Conservation (phyloP, 2,113 vertebrate genomes). For the Psittacula cyanocephala region DNA sequence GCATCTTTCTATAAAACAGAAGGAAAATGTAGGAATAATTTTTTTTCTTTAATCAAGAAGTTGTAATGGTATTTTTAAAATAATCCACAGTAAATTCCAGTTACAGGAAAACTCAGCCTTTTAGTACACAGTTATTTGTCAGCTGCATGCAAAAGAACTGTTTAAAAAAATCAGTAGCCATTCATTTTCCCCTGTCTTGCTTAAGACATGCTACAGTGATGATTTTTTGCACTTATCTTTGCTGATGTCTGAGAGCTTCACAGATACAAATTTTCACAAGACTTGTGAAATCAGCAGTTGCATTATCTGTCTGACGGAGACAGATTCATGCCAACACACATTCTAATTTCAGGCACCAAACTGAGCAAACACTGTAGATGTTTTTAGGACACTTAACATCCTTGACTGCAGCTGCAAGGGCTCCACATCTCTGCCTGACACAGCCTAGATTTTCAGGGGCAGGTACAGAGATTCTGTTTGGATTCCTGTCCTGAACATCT, state of each 20-base stretch:
- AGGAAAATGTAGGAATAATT: not conserved
- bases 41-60: not conserved
- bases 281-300: conserved; percentile 9
- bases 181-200: not conserved
- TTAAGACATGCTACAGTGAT: not conserved
- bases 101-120: not conserved
- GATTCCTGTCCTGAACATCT: not conserved
- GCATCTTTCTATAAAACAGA: not conserved
- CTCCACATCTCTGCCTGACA: not conserved
- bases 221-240: not conserved
- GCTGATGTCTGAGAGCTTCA: not conserved
- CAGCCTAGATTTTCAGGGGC: not conserved
- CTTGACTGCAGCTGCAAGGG: not conserved
- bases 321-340: not conserved
- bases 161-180: not conserved
- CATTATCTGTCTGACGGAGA: not conserved
- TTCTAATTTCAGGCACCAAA: not conserved
- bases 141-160: not conserved
- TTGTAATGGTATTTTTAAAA: not conserved
- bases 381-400: not conserved
- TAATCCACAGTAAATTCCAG: not conserved
- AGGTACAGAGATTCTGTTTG: not conserved
- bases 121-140: not conserved
- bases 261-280: not conserved
- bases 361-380: not conserved